Evolutionary conservation across 1,140 invertebrate genomes (phyloP).

Genomic region (Cotesia vestalis): DNA sequence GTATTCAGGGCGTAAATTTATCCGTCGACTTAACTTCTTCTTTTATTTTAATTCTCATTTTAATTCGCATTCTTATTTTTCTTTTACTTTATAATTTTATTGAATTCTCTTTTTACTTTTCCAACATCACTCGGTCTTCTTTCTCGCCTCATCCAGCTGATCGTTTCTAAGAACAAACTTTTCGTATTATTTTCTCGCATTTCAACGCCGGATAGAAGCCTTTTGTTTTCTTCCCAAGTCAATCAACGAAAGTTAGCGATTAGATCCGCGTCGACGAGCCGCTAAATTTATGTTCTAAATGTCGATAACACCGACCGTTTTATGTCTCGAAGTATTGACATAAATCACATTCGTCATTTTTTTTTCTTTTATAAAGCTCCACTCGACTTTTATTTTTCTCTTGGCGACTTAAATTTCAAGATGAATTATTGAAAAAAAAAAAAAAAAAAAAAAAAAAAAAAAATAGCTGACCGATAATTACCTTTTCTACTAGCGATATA

Average conservation of each 20-base stretch:
- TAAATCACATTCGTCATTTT: neutral
- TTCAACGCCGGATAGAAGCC: constrained; percentile 1
- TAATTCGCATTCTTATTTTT: neutral
- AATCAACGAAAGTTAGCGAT: constrained; percentile 49
- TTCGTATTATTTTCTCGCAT: constrained; percentile 28
- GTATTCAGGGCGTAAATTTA: constrained; percentile 19
- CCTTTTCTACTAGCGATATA: too few relatives aligned
- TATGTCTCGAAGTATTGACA: neutral
- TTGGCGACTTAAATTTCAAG: too few relatives aligned
- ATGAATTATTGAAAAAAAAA: too few relatives aligned
- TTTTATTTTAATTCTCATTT: neutral
- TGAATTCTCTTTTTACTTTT: neutral
- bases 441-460: too few relatives aligned
- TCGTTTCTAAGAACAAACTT: constrained; percentile 24
- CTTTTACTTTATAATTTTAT: constrained; percentile 12
- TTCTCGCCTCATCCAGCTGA: constrained; percentile 5
- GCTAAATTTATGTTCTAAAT: constrained; percentile 34
- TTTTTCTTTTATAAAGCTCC: neutral
- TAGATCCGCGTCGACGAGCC: constrained; percentile 30
- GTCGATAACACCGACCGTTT: neutral
- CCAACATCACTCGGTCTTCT: neutral
- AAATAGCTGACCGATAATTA: too few relatives aligned
- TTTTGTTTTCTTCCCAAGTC: constrained; percentile 41
- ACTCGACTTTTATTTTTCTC: neutral
- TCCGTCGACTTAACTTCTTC: constrained; percentile 7